Conservation (phyloP, 1,140 invertebrate genomes). For the Bombus polaris region DNA sequence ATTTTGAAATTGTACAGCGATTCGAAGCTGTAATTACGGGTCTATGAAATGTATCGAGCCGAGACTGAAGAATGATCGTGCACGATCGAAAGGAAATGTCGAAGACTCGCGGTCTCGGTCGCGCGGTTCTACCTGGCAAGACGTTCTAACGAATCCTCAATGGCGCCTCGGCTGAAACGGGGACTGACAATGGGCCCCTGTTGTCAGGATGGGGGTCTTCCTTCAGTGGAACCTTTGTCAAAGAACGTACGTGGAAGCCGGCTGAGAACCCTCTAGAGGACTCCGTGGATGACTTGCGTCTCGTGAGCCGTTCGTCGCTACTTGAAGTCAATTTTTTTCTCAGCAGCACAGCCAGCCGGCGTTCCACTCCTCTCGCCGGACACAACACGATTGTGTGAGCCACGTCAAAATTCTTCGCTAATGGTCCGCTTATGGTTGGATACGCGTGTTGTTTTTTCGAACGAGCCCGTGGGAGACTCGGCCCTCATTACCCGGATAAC, state of each 20-base stretch:
- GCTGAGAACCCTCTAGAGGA: constrained; percentile 66
- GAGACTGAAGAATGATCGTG: constrained; percentile 49
- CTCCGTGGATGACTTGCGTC: constrained; percentile 76
- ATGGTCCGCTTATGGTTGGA: constrained; percentile 70
- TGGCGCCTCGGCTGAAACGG: constrained; percentile 62
- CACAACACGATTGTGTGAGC: constrained; percentile 66
- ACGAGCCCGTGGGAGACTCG: constrained; percentile 44
- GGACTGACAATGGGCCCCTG: constrained; percentile 72
- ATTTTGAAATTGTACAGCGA: no score
- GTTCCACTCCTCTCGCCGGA: constrained; percentile 52
- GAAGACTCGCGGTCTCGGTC: constrained; percentile 50
- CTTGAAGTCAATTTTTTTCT: constrained; percentile 74
- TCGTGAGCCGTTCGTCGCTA: constrained; percentile 72
- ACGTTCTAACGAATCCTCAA: constrained; percentile 67
- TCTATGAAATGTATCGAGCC: constrained; percentile 16
- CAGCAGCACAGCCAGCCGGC: constrained; percentile 16
- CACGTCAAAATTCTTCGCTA: constrained; percentile 76
- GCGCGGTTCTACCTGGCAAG: constrained; percentile 59
- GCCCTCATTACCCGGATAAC: constrained; percentile 56
- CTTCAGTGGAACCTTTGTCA: constrained; percentile 73
- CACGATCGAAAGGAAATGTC: constrained; percentile 63
- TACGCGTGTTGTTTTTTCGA: constrained; percentile 53
- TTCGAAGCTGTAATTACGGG: constrained; percentile 9
- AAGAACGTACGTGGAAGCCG: constrained; percentile 68
- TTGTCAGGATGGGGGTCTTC: constrained; percentile 72